Base-by-base conservation (phyloP, 2,888 invertebrate genomes). In the Crocallis elinguaria region DNA sequence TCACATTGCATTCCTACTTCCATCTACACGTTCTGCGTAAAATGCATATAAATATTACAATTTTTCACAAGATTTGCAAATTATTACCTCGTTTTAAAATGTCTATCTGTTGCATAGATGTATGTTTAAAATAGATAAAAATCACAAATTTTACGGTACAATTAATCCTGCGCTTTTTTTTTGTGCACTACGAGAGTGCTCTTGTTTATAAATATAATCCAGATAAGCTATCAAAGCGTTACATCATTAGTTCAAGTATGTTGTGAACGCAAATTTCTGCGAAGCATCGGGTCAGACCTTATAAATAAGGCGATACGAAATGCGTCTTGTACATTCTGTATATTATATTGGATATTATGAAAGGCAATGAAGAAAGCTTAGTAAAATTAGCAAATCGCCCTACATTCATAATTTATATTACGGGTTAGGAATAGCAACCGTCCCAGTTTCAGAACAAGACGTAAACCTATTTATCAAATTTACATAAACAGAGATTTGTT, bases 331-430 rank as follows among this genome's bases (percentile, higher is more conserved):
- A 32, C 41, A 50, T 36, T 55, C 48, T 41, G 30, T 57, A 39
- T 57, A 49, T 63, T 57, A 27, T 65, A 57, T 23, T 8, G n/a
- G 1, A 25, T 57, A 64, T 70, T 68, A 73, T 66, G 67, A 66
- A 65, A 69, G 45, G 56, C 71, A 69, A 62, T 65, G 60, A 59
- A 64, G 54, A 64, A 66, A 54, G 57, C 57, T 69, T 68, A 44
- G 49, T 57, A 62, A 62, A 54, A 52, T 74, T 67, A 58, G 60
- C 69, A 53, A 25, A 1, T 3, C 13, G 33, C 14, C 14, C 75
- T 69, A 79, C 66, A 77, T 77, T 71, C 51, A 65, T 64, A 68
- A 74, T 74, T 72, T 71, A 73, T 74, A 73, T 73, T 77, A 75
- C n/a, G 1, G 11, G 11, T 14, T 14, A 6, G n/a, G 9, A 13